Percentiles rank a stretch among this genome's conserved stretches.
Conservation (phyloP, 2,113 vertebrate genomes). For the Oryzias melastigma region DNA sequence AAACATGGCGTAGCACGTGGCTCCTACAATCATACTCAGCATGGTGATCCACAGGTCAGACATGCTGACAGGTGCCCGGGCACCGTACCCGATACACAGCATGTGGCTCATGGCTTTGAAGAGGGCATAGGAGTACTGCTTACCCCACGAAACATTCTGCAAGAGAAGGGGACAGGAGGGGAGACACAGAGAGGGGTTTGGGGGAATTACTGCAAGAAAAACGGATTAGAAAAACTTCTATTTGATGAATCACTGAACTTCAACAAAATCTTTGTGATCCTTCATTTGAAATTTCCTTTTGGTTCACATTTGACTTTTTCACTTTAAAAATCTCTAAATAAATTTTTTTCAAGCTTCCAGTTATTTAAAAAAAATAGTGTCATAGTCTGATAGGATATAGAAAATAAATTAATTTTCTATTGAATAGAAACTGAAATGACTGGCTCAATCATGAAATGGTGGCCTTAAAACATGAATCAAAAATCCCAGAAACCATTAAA, state of each 20-base stretch:
- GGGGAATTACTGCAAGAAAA: slow-evolving; percentile 57
- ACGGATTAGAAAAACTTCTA: slow-evolving; percentile 40
- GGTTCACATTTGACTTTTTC: not conserved
- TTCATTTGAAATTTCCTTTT: slow-evolving; percentile 11
- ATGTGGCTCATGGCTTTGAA: slow-evolving; percentile 99
- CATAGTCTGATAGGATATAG: no score
- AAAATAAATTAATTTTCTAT: no score
- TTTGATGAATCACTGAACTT: slow-evolving; percentile 57
- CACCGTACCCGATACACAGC: slow-evolving; percentile 97
- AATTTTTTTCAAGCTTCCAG: no score
- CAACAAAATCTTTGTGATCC: slow-evolving; percentile 38
- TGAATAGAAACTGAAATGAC: no score
- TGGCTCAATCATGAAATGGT: no score
- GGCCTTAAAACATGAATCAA: no score
- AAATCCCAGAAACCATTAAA: no score
- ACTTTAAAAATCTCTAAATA: no score
- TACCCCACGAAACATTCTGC: slow-evolving; percentile 98
- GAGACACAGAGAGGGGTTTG: slow-evolving; percentile 37
- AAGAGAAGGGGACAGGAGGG: slow-evolving; percentile 44
- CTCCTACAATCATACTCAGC: slow-evolving; percentile 98
- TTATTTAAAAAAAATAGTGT: no score
- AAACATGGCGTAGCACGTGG: slow-evolving; percentile 99
- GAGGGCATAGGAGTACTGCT: slow-evolving; percentile 97
- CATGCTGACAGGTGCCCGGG: slow-evolving; percentile 96
- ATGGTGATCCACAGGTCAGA: slow-evolving; percentile 99